Base-by-base conservation (phyloP, 2,888 invertebrate genomes). In the Endotricha flammealis region DNA sequence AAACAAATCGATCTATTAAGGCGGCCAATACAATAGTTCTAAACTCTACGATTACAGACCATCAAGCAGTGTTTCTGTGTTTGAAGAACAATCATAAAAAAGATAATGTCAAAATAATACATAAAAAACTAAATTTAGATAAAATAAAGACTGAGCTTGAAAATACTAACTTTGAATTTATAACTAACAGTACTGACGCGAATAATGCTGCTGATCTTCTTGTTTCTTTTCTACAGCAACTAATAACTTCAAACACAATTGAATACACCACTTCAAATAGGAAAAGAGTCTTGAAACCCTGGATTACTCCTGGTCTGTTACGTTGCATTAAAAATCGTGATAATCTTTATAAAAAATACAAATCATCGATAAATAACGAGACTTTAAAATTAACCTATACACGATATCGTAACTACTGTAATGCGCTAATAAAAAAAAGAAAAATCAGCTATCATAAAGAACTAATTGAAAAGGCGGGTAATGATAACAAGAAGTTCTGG, bases 291-390 rank as follows among this genome's bases (percentile, higher is more conserved):
- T 3, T 35, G 0, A 41, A 41, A 10, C 38, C 41, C 1, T 41
- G 41, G 38, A 42, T 42, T 1, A 38, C 36, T 2, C 32, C 41
- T 8, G 38, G 41, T 3, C 22, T 42, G 2, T n/a, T 42, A 11
- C 29, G 36, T 6, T 42, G 38, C 6, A 38, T 42, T 7, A 16
- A 32, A 17, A 38, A 38, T 23, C 24, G 38, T 7, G 38, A 38
- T 24, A 28, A 36, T 14, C 22, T 42, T 17, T 32, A 36, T 29
- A 14, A 14, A 33, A 46, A 16, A 6, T 16, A 16, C 16, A 16
- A 16, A 6, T 3, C 16, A 6, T 16, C 16, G 4, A 3, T 6
- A 6, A 6, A 16, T 16, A 4, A 16, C 6, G 16, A 16, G 6
- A 16, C 16, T 6, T 3, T 6, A 4, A 16, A 16, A 16, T 3